phyloP scores from a whole-genome alignment of 2,113 vertebrate species.

The Ceyx melanurus region DNA sequence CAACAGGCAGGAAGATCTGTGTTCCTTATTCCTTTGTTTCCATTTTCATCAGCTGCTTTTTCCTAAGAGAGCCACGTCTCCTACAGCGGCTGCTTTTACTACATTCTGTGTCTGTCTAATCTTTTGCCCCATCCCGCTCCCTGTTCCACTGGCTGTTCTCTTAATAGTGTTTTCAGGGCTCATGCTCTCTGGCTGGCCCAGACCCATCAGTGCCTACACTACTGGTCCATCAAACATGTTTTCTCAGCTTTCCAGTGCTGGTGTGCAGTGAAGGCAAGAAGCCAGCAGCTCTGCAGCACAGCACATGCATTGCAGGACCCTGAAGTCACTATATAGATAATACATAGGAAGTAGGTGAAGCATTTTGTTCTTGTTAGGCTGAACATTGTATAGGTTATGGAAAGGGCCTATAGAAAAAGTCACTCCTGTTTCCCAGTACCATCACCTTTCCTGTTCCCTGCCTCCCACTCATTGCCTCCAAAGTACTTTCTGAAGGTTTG shows the following conservation, averaged over 20 bases:
- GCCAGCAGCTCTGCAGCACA: not conserved
- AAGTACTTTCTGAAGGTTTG: not conserved
- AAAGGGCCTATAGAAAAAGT: not conserved
- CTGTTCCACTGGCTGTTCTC: not conserved
- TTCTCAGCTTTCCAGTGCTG: not conserved
- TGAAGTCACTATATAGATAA: not conserved
- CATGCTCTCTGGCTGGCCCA: not conserved
- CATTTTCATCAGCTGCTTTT: not conserved
- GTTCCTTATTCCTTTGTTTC: not conserved
- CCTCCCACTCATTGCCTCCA: not conserved
- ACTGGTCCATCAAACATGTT: not conserved
- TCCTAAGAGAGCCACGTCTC: not conserved
- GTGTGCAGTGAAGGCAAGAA: rapidly evolving
- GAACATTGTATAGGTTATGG: not conserved
- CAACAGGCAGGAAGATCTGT: not conserved
- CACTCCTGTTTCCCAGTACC: not conserved
- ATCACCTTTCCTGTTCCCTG: not conserved
- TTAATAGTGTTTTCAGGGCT: not conserved
- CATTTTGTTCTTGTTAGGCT: not conserved
- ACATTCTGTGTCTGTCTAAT: not conserved
- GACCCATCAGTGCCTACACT: not conserved
- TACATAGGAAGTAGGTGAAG: not conserved
- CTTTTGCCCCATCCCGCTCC: not conserved
- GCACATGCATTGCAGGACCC: not conserved
- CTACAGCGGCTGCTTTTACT: not conserved